Conservation (phyloP, 2,113 vertebrate genomes). For the Quiscalus mexicanus region DNA sequence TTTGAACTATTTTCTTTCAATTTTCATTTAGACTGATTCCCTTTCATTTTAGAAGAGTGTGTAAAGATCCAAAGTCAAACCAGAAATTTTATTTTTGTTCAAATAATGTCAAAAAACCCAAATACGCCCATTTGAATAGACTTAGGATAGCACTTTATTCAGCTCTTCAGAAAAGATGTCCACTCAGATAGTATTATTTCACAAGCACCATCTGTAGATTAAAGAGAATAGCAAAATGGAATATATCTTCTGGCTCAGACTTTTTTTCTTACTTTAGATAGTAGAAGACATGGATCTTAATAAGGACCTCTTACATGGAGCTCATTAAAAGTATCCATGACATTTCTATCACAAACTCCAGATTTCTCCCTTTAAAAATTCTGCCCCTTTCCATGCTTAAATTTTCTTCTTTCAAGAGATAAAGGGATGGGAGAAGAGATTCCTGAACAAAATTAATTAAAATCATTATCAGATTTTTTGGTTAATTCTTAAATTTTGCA, state of each 20-base stretch:
- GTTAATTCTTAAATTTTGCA: background rate
- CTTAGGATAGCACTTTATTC: background rate
- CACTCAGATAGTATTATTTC: background rate
- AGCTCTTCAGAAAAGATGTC: background rate
- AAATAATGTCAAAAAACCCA: background rate
- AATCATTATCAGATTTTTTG: background rate
- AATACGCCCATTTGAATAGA: background rate
- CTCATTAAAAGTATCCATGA: background rate
- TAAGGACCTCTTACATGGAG: background rate
- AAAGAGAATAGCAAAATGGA: background rate
- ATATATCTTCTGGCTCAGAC: background rate
- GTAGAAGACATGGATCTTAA: background rate
- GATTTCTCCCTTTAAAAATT: background rate
- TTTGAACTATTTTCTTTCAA: background rate
- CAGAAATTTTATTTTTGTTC: background rate
- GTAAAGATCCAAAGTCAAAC: background rate
- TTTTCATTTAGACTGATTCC: background rate
- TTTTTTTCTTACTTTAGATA: background rate
- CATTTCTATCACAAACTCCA: background rate
- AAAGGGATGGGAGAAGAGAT: background rate
- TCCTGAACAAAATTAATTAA: background rate
- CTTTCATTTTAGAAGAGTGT: background rate
- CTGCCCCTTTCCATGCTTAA: background rate
- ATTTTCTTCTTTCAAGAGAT: background rate
- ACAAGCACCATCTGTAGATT: background rate